A percentile compares a stretch with the other conserved stretches of the same genome.
phyloP scores from a whole-genome alignment of 1,140 invertebrate species.

The Drosophila triauraria region DNA sequence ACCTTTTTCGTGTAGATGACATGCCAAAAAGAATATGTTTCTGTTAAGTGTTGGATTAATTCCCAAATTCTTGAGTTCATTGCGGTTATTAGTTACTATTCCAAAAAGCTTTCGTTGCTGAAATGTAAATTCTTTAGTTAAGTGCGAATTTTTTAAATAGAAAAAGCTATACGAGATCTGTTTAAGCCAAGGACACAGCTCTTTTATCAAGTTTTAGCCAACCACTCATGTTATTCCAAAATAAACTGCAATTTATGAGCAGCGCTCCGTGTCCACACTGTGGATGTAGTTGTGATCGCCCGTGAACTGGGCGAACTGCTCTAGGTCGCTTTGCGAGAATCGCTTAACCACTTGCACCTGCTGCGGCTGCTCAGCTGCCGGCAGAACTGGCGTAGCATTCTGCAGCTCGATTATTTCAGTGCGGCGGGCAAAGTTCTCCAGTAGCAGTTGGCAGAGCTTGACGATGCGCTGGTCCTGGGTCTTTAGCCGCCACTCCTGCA shows the following conservation, averaged over 20 bases:
- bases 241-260: slow-evolving; percentile 85
- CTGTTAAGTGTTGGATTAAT: slow-evolving; percentile 9
- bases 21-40: slow-evolving; percentile 9
- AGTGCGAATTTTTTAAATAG: too few species aligned
- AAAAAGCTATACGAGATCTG: slow-evolving; percentile 22
- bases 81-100: slow-evolving; percentile 46
- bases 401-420: slow-evolving; percentile 43
- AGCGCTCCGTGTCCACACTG: slow-evolving; percentile 90
- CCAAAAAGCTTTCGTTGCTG: slow-evolving; percentile 9
- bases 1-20: slow-evolving; percentile 26
- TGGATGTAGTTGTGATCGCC: slow-evolving; percentile 93
- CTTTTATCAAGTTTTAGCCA: slow-evolving; percentile 42
- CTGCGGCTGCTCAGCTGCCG: slow-evolving; percentile 84
- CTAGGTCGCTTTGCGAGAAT: slow-evolving; percentile 89
- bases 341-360: slow-evolving; percentile 88
- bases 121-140: slow-evolving; percentile 14
- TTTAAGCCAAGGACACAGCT: slow-evolving; percentile 16
- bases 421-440: slow-evolving; percentile 68
- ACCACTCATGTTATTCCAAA: slow-evolving; percentile 43
- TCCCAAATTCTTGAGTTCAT: slow-evolving; percentile 21
- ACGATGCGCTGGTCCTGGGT: slow-evolving; percentile 59
- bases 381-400: slow-evolving; percentile 43
- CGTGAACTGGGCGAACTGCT: slow-evolving; percentile 89
- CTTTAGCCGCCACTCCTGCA: slow-evolving; percentile 59
- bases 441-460: slow-evolving; percentile 55